Base-by-base conservation (phyloP, 2,888 invertebrate genomes). In the Drosophila neoperkinsi region DNA sequence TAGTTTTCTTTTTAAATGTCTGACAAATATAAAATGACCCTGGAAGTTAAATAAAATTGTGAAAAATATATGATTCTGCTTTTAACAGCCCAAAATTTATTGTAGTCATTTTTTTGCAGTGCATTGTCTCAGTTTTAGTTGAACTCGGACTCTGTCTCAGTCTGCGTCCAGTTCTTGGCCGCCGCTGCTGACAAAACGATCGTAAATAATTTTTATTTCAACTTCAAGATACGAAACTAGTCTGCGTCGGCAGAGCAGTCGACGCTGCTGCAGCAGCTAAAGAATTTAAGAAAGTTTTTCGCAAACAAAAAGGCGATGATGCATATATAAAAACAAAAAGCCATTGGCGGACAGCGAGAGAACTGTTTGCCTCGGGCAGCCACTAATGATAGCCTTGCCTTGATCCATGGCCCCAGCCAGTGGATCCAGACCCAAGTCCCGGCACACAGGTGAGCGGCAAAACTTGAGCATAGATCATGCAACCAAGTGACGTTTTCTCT, bases 171-270 rank as follows among this genome's bases (percentile, higher is more conserved):
- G 90, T 88, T 86, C 84, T 81, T 81, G 70, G 73, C 68, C 49
- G 61, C 28, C 50, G 69, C 72, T 55, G 80, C 90, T 91, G 91
- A 92, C 92, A 91, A 91, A 91, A 91, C 84, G 92, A 92, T 91
- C 91, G 92, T 92, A 91, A 91, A 91, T 92, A 92, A 92, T 91
- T 92, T 92, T 91, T 91, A 91, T 91, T 88, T 89, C 89, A 89
- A 90, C 86, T 85, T 88, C 50, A 82, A 90, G 90, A 86, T 86
- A 86, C 87, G 72, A 90, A 87, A 87, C 87, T 83, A 90, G 88
- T 87, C 88, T 85, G 85, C 67, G 74, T 21, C 43, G 70, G 64
- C 88, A 69, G 90, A 70, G 79, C 75, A 63, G 84, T 43, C 46
- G 34, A 18, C 75, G n/a, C 53, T 38, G 71, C 64, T 46, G 57